Conservation (phyloP, 2,797 vertebrate species). For the Synanceia verrucosa region DNA sequence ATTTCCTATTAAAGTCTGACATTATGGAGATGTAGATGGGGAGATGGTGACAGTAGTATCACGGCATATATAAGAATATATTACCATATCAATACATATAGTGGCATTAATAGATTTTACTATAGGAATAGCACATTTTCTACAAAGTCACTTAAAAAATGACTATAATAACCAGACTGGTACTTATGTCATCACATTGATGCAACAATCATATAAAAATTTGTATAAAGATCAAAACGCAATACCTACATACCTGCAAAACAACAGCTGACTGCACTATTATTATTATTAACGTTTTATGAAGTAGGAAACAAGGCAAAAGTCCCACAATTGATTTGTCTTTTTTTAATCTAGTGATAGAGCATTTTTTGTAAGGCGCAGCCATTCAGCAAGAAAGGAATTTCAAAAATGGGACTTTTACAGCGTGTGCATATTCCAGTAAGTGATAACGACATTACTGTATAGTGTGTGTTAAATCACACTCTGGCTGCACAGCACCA, state of each 20-base stretch:
- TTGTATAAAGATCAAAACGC: too few species aligned
- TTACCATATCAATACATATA: background rate
- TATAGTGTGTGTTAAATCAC: conserved; percentile 10
- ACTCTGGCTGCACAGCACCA: background rate
- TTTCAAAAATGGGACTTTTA: background rate
- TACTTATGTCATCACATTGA: background rate
- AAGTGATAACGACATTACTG: conserved; percentile 20
- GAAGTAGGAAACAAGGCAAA: background rate
- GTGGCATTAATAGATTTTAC: background rate
- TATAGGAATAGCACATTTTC: background rate
- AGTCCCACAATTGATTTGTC: background rate
- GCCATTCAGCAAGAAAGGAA: background rate
- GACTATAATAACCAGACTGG: background rate
- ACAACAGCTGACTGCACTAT: background rate
- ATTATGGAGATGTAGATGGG: background rate
- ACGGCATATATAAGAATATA: background rate
- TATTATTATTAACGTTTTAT: too few species aligned
- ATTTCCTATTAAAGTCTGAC: background rate
- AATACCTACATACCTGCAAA: background rate
- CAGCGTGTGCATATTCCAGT: conserved; percentile 5
- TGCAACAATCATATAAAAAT: background rate
- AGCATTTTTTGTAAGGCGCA: background rate
- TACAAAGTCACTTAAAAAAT: background rate
- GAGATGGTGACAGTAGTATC: background rate
- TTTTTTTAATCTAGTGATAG: background rate